Base-by-base conservation (phyloP, 2,113 vertebrate genomes). In the Triplophysa siluroides region DNA sequence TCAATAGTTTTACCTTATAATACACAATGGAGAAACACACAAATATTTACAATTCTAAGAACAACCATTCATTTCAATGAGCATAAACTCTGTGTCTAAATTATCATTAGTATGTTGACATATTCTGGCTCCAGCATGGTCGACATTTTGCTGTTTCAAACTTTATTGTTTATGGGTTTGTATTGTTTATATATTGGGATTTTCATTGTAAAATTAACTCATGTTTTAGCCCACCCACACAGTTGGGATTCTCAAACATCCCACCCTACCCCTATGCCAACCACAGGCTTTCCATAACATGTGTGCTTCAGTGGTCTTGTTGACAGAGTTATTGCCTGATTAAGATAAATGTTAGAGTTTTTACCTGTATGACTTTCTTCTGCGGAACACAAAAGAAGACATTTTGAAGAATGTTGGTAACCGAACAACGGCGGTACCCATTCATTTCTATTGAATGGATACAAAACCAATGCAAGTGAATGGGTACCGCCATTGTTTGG, bases 151-250 rank as follows among this genome's bases (percentile, higher is more conserved):
- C 85, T 86, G 84, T 90, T 90, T 58, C 56, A 78, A 56, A 21
- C 65, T 75, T 18, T 90, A 87, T 92, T 88, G 81, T 89, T 88
- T 90, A 79, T 88, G 91, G 88, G 81, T 83, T 41, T 84, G 83
- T 87, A 86, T 87, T 89, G 86, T 88, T 90, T 90, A 88, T 87
- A 87, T 89, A 84, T 61, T 69, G 78, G 58, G 76, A 65, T 88
- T 90, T 91, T 90, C 88, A 90, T 68, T 81, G 73, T 85, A 83
- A 71, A 87, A 77, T 88, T 90, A 90, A 86, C 88, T 91, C 90
- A 87, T 83, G 87, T 87, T 84, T 81, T 81, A 84, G 93, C 89
- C 93, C 93, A 93, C 92, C 92, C 92, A 92, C 91, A 85, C 86
- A 89, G 90, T 84, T 92, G 90, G 89, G 88, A 91, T 90, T 88